Percentiles rank a stretch among this genome's conserved stretches.
These are phyloP conservation scores for Samia ricini DNA, from an alignment of 1,140 invertebrate genomes.

Conservation along the genomic window DNA sequence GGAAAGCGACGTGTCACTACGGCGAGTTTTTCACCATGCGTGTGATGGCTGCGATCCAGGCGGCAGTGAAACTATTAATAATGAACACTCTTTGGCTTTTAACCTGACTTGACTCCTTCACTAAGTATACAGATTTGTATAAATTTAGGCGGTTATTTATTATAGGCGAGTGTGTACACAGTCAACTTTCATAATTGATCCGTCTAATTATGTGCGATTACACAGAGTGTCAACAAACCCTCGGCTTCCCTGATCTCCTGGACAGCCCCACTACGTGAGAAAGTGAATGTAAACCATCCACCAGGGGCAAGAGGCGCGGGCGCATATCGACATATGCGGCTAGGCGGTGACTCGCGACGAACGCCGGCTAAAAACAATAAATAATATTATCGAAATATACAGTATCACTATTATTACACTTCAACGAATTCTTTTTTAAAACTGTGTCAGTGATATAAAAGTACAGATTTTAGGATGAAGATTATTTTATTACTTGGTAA, in stretches of 20 bases:
- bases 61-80: too few species aligned
- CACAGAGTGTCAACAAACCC: conserved; percentile 54
- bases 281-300: conserved; percentile 50
- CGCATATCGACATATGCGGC: conserved; percentile 46
- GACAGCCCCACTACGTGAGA: conserved; percentile 55
- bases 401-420: neutral
- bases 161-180: too few species aligned
- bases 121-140: neutral
- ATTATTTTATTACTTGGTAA: conserved; percentile 49
- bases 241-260: conserved; percentile 42
- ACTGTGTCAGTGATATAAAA: conserved; percentile 41
- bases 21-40: too few species aligned
- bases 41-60: too few species aligned
- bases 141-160: neutral
- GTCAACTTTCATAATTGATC: conserved; percentile 25
- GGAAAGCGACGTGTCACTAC: too few species aligned
- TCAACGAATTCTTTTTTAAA: conserved; percentile 23
- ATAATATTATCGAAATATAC: neutral
- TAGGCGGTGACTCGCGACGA: conserved; percentile 47
- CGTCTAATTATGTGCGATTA: conserved; percentile 30
- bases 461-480: conserved; percentile 45
- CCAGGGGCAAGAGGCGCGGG: conserved; percentile 24
- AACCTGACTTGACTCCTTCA: too few species aligned
- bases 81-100: too few species aligned
- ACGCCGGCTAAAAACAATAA: conserved; percentile 38